Evolutionary conservation across 2,797 vertebrate species (phyloP), one percentile per base, ranked within the genome.

Genomic region (Gymnopithys bicolor): DNA sequence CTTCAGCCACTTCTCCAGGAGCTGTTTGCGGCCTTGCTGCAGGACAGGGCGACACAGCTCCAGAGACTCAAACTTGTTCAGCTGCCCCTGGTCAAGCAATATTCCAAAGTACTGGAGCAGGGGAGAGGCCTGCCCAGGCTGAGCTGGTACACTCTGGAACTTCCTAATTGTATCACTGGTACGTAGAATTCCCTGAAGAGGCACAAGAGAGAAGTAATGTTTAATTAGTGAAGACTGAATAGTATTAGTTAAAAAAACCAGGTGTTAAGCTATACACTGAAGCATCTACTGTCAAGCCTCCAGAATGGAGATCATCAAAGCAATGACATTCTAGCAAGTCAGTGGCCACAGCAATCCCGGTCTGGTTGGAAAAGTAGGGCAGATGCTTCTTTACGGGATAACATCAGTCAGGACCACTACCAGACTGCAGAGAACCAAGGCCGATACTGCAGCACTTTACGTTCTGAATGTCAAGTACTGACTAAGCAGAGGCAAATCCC

Each of bases 1-100:
- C 89, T 99, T 99, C 74, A 99, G 97, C 99, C 99, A 99, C 85
- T 99, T 99, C 97, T 99, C 99, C 96, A 99, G 97, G 30, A 99
- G 98, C 66, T 99, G 99, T 84, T 99, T 99, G 95, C 98, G 98
- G 23, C 99, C 99, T 96, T 99, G 99, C 94, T 99, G 99, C 90
- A 99, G 97, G 46, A 99, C 99, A 0, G 98, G 99, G 64, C 98
- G 98, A 97, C 99, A 99, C 63, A 99, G 98, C 96, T 99, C 99
- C 96, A 99, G 96, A 69, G 99, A 99, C 88, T 99, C 99, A 94
- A 98, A 98, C 87, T 98, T 99, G 97, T 99, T 99, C 81, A 99
- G 98, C 95, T 99, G 99, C 48, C 99, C 99, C 94, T 98, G 98
- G 93, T 99, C 99, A 92, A 99, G 96, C 75, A 99, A 97, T 97